Evolutionary conservation across 2,113 vertebrate genomes (phyloP), one percentile per base, ranked within the genome.

Genomic region (Daphoenositta chrysoptera): DNA sequence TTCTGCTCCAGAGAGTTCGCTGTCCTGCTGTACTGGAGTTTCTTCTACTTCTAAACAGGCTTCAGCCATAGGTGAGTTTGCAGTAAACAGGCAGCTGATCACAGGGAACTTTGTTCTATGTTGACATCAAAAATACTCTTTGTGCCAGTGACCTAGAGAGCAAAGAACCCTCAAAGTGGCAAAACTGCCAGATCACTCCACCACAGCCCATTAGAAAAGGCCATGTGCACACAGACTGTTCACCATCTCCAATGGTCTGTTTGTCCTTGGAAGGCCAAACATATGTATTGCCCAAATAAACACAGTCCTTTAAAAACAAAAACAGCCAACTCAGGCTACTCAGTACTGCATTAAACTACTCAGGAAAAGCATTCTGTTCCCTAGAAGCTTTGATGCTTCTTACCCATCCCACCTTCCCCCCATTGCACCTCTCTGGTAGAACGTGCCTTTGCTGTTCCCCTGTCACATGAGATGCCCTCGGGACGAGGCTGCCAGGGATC

Each of bases 91-190:
- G 51, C 44, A 90, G 48, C 39, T 92, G 90, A 79, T 76, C 93
- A 89, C 44, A 78, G 75, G 33, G 90, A 93, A 94, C 93, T 96
- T 96, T 96, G 94, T 83, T 93, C 94, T 84, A 3, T 95, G 76
- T 81, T 92, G 83, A 94, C 90, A 96, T 93, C 47, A 78, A 64
- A 95, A 90, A 78, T 60, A 86, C 16, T 78, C 37, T 86, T 84
- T 73, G 28, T 75, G 87, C 70, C 40, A 79, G 61, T 75, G 89
- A 91, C 75, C 73, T 63, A 94, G 35, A 93, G 75, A 93, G 48
- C 72, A 93, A 87, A 76, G 76, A 83, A 23, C 44, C 19, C 31
- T 23, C 33, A n/a, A 89, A 92, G 50, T 66, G 58, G 40, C 63
- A 94, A 91, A 96, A 70, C 63, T 93, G 35, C 83, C 87, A 65